Percentiles rank a stretch among this genome's conserved stretches.
These are phyloP conservation scores for Elgaria multicarinata DNA, from an alignment of 2,113 vertebrate species.

Conservation along the genomic window DNA sequence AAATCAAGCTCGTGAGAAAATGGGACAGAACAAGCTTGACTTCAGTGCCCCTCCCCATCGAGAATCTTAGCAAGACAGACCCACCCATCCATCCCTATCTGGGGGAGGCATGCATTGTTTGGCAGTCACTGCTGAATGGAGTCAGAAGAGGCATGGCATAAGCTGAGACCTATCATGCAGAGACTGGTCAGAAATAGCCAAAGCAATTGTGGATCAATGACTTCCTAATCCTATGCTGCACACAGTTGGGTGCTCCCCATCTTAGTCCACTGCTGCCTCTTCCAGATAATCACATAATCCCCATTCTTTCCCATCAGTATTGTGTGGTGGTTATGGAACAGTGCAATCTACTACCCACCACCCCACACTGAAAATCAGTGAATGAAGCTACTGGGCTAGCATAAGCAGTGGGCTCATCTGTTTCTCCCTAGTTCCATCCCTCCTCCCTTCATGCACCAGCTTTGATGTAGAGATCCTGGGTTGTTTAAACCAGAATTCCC, in stretches of 20 bases:
- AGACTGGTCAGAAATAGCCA: background rate
- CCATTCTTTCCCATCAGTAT: background rate
- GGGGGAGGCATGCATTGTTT: background rate
- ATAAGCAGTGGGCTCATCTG: background rate
- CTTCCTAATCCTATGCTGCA: background rate
- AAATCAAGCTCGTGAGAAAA: too few species aligned
- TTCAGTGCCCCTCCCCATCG: too few species aligned
- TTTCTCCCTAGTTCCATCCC: background rate
- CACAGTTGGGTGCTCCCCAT: background rate
- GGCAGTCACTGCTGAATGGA: background rate
- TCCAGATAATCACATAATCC: background rate
- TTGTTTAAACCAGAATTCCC: background rate
- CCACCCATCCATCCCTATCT: too few species aligned
- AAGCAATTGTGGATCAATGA: background rate
- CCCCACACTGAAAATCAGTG: background rate
- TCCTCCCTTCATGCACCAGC: background rate
- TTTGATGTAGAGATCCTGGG: background rate
- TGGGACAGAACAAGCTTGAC: too few species aligned
- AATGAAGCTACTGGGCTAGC: background rate
- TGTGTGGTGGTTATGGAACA: background rate
- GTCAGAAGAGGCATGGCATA: background rate
- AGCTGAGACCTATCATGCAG: background rate
- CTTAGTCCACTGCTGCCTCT: background rate
- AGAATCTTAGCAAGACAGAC: too few species aligned
- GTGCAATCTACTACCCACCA: too few species aligned